Base-by-base conservation (phyloP, 2,888 invertebrate species). In the Lacanobia wlatinum region DNA sequence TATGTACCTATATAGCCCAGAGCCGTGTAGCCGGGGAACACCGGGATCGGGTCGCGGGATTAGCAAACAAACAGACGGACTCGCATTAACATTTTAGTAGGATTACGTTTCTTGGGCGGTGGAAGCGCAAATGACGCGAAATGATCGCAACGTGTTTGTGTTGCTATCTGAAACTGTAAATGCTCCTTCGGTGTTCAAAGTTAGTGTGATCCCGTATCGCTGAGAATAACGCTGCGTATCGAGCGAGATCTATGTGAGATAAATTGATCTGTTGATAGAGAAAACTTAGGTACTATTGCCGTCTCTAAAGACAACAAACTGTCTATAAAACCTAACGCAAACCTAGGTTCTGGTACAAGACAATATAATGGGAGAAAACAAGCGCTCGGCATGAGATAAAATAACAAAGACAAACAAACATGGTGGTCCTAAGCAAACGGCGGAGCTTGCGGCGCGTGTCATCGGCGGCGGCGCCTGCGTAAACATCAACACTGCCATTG, bases 401-500 rank as follows among this genome's bases (percentile, higher is more conserved):
- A 89, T 86, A 86, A 86, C 86, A 88, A 87, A 89, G 86, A 85
- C 78, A 87, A 78, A 84, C 83, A 87, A 85, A 85, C 81, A 85
- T 73, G 73, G 82, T 46, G 64, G 84, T 80, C 86, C 85, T 86
- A 85, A 85, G 70, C 80, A 84, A 86, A 86, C 84, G 62, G 21
- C 40, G 50, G 59, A 21, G 60, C 65, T 55, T 14, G 50, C 52
- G 78, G 62, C 70, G 75, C 75, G 81, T 66, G 74, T 72, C 77
- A 64, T 61, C 65, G 55, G 70, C 72, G 56, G 73, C 72, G 73
- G 75, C 72, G 74, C 76, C 77, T 79, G 73, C 78, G 84, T 83
- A 71, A 85, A 85, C 79, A 85, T 69, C 72, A 75, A 78, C 77
- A 73, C 75, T 70, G 61, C 70, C 70, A 76, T 83, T 76, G 75